phyloP scores from a whole-genome alignment of 2,888 invertebrate species.

The Macrosiphum euphorbiae region DNA sequence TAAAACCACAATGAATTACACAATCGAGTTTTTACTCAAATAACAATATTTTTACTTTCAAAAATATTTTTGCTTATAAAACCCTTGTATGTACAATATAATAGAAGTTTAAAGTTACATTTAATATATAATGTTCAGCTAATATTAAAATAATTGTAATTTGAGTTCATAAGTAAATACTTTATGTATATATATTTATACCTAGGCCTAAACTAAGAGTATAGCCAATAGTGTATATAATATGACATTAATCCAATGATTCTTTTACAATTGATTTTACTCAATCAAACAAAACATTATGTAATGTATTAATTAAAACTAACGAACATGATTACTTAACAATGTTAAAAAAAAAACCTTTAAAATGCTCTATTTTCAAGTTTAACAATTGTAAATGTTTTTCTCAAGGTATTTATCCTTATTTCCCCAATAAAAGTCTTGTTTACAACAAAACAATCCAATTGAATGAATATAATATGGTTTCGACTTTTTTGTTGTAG shows the following conservation, averaged over 20 bases:
- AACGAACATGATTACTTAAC: not conserved
- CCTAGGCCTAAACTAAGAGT: not conserved
- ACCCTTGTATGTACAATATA: not conserved
- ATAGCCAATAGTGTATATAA: not conserved
- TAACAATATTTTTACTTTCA: not conserved
- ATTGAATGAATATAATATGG: not conserved
- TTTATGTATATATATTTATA: not conserved
- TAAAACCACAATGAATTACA: not conserved
- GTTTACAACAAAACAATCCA: not conserved
- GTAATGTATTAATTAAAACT: not conserved
- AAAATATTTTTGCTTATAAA: not conserved
- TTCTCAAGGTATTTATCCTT: not conserved
- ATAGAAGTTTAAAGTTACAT: not conserved
- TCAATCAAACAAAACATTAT: not conserved
- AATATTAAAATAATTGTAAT: not conserved
- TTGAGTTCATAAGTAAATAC: not conserved
- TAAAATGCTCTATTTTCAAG: not conserved
- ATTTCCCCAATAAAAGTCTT: not conserved
- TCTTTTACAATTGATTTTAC: not conserved
- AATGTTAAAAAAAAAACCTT: not conserved
- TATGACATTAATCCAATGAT: not conserved
- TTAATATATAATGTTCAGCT: not conserved
- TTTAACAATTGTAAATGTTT: not conserved
- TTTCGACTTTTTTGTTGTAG: not conserved
- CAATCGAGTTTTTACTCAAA: not conserved